Evolutionary conservation across 2,797 vertebrate species (phyloP).

Genomic region (Hylomyscus alleni): DNA sequence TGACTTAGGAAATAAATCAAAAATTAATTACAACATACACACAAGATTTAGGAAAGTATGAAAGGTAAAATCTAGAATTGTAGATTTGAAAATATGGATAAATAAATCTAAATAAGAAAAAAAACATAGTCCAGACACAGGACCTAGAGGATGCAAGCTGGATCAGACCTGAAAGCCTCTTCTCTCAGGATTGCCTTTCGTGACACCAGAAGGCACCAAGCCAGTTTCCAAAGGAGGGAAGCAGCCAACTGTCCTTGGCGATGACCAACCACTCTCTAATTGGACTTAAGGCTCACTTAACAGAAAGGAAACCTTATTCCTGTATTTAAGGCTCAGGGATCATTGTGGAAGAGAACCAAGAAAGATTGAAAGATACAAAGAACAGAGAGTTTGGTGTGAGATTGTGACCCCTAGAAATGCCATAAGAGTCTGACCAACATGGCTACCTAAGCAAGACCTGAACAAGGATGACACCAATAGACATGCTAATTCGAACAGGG

Average conservation of each 20-base stretch:
- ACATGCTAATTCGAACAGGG: neutral
- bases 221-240: neutral
- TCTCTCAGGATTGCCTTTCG: neutral
- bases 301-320: neutral
- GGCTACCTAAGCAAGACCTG: neutral
- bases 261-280: neutral
- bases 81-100: neutral
- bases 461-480: neutral
- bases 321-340: neutral
- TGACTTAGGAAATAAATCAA: neutral
- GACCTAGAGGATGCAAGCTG: neutral
- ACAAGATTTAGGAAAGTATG: neutral
- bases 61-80: neutral
- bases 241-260: neutral
- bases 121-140: neutral
- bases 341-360: neutral
- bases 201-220: neutral
- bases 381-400: neutral
- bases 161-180: neutral
- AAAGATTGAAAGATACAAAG: neutral
- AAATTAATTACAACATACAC: neutral
- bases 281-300: neutral
- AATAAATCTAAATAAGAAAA: neutral
- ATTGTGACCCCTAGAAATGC: neutral
- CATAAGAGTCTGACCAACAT: neutral